phyloP scores from a whole-genome alignment of 2,113 vertebrate genomes.

The Podarcis cretensis region DNA sequence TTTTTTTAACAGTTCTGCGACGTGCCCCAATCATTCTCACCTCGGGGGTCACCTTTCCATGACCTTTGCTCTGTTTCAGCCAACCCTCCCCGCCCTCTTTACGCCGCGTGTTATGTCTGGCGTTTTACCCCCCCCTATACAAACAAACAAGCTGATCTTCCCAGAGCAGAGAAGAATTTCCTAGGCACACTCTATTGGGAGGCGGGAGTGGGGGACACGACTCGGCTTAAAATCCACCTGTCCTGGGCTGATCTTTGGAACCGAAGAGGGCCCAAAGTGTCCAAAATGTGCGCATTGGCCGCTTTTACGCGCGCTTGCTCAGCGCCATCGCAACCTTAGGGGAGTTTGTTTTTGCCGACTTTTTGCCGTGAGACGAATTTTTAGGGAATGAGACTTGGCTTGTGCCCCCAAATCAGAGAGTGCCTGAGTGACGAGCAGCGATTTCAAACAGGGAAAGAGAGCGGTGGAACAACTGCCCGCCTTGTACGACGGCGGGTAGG shows the following conservation, averaged over 20 bases:
- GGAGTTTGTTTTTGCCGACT: too few species aligned
- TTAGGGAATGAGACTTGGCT: not conserved
- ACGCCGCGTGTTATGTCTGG: too few species aligned
- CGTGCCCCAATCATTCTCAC: not conserved
- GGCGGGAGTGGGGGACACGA: not conserved
- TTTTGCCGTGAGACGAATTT: not conserved
- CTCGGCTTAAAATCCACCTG: not conserved
- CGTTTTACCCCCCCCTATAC: not conserved
- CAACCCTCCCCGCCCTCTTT: not conserved
- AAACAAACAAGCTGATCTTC: not conserved
- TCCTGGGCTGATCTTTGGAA: not conserved
- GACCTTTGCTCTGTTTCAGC: not conserved
- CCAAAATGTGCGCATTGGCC: not conserved
- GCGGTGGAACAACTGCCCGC: not conserved
- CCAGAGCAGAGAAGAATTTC: not conserved
- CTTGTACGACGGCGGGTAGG: not conserved
- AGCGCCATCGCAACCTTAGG: too few species aligned
- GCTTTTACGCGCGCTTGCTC: too few species aligned
- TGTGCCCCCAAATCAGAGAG: not conserved
- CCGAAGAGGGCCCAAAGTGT: not conserved
- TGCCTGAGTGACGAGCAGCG: not conserved
- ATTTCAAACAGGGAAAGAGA: not conserved
- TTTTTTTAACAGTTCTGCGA: not conserved
- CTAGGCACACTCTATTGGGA: not conserved
- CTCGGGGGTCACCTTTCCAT: not conserved